A percentile compares a stretch with the other conserved stretches of the same genome.
These are phyloP conservation scores for Diabrotica balteata DNA, from an alignment of 2,888 invertebrate species.

Conservation along the genomic window DNA sequence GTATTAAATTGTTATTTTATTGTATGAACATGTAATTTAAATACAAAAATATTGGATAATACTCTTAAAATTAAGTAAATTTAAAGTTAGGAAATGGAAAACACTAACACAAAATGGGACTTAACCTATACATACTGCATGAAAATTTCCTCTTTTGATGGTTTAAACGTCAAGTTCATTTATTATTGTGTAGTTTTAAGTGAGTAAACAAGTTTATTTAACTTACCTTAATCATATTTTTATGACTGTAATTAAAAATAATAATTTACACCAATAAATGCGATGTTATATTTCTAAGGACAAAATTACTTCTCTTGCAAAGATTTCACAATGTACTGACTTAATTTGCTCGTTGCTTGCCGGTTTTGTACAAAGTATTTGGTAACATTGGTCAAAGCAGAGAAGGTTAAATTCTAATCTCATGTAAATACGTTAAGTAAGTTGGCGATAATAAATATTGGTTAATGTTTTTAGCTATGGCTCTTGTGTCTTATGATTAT, in stretches of 20 bases:
- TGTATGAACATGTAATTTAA: not conserved
- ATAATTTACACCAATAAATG: too few relatives aligned
- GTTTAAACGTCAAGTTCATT: too few relatives aligned
- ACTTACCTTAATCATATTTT: slow-evolving; percentile 34
- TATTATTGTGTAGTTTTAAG: too few relatives aligned
- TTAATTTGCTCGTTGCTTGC: not conserved
- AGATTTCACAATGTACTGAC: not conserved
- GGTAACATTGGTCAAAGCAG: not conserved
- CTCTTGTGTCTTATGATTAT: slow-evolving; percentile 51
- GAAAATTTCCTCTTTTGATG: too few relatives aligned
- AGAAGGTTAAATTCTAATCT: slow-evolving; percentile 3
- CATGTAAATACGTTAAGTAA: slow-evolving; percentile 1
- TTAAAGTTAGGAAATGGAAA: too few relatives aligned
- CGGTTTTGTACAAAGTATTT: not conserved
- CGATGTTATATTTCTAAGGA: too few relatives aligned
- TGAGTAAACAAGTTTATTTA: too few relatives aligned
- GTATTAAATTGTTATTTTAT: not conserved
- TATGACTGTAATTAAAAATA: not conserved
- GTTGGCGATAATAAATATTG: not conserved
- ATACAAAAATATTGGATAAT: too few relatives aligned
- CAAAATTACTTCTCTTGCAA: too few relatives aligned
- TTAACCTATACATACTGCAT: too few relatives aligned
- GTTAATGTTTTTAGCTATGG: slow-evolving; percentile 39
- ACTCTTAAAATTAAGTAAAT: too few relatives aligned
- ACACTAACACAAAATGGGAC: too few relatives aligned